Evolutionary conservation across 2,113 vertebrate genomes (phyloP).

Genomic region (Microcebus murinus): DNA sequence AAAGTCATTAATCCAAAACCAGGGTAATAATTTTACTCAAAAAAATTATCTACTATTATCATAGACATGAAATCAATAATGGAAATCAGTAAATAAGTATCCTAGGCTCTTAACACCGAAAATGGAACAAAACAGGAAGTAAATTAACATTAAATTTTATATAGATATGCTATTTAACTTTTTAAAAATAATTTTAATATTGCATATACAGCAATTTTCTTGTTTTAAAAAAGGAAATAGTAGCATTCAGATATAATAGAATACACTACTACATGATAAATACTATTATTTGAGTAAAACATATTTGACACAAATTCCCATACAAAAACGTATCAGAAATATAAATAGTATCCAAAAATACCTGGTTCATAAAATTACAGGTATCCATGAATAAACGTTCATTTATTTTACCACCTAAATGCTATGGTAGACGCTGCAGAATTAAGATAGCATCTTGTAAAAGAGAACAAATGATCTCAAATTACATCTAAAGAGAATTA

Average conservation of each 20-base stretch:
- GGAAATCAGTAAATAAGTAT: background rate
- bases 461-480: constrained; percentile 58
- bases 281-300: constrained; percentile 17
- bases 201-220: background rate
- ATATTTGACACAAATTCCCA: constrained; percentile 38
- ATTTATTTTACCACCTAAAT: constrained; percentile 65
- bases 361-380: constrained; percentile 34
- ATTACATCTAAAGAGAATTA: constrained; percentile 65
- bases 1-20: background rate
- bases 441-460: constrained; percentile 54
- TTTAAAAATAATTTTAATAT: background rate
- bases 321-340: constrained; percentile 25
- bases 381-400: constrained; percentile 35
- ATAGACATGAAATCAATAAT: background rate
- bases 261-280: constrained; percentile 42
- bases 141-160: background rate
- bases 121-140: background rate
- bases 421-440: background rate
- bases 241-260: constrained; percentile 12
- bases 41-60: background rate
- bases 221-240: constrained; percentile 71
- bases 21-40: background rate
- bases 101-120: background rate
- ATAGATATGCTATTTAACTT: background rate
- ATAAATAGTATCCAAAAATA: constrained; percentile 58